Conservation (phyloP, 2,797 vertebrate genomes). For the Cygnus olor region DNA sequence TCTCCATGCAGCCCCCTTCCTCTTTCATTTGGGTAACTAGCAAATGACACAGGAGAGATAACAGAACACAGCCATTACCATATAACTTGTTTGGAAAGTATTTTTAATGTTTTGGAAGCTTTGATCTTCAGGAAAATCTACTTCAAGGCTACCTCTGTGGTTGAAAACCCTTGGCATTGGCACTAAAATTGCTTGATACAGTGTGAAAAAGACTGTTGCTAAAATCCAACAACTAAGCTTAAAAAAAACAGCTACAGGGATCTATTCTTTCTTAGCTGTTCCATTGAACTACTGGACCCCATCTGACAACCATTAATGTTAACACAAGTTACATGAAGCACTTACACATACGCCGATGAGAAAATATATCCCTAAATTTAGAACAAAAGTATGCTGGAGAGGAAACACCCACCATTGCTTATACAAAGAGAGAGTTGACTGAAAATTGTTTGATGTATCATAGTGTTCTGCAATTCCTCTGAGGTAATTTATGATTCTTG, state of each 20-base stretch:
- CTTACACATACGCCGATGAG: neutral
- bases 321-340: neutral
- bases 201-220: neutral
- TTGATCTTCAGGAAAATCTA: conserved; percentile 30
- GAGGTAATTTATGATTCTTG: conserved; percentile 17
- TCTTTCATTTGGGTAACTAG: conserved; percentile 1
- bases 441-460: conserved; percentile 10
- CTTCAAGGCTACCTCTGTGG: neutral
- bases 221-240: neutral
- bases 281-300: neutral
- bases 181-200: neutral
- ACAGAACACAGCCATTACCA: neutral
- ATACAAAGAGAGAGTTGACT: neutral
- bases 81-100: conserved; percentile 11
- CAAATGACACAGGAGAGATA: neutral
- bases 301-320: neutral
- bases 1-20: neutral
- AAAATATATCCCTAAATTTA: conserved; percentile 35
- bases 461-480: neutral
- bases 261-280: neutral
- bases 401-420: neutral
- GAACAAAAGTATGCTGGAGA: neutral
- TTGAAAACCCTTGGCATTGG: neutral
- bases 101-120: neutral
- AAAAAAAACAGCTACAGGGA: neutral